Evolutionary conservation across 2,113 vertebrate species (phyloP), one percentile per base, ranked within the genome.

Genomic region (Melanocharis versteri): DNA sequence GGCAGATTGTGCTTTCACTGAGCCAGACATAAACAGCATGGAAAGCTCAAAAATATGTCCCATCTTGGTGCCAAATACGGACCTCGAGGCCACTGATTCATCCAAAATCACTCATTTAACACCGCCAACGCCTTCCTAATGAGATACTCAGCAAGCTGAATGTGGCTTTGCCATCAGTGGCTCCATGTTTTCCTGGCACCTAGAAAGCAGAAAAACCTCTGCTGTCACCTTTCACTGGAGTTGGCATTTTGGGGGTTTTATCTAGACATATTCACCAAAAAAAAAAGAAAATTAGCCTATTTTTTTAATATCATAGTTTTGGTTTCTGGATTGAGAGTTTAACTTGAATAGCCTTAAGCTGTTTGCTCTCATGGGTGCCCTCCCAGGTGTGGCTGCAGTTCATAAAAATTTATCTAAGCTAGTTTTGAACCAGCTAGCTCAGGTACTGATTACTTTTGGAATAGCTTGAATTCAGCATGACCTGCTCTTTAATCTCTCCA

Each of bases 11-110:
- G 69, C 69, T 81, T 70, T 83, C 68, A 39, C 51, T 81, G 83
- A 94, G 91, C 69, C 89, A 94, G 83, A 94, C 77, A 40, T 28
- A 84, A 89, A 82, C 81, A 94, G 68, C 81, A 93, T 60, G 81
- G 78, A 48, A 91, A 56, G 72, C 72, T 91, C 58, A 68, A 72
- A 95, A 91, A 79, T 89, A 37, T 66, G 82, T 51, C 83, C 65
- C 39, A 33, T 81, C 56, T 27, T 44, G 22, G 44, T 92, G 94
- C 93, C 94, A 95, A 82, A 91, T 91, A 26, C 3, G 60, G 76
- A 90, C 80, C 76, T 73, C 10, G 51, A 94, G 94, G 68, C 85
- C 93, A 83, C 85, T 65, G 72, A 71, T 75, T 68, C 60, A 77
- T 93, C 62, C 61, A 64, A 78, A 94, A 82, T 19, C 11, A 39